Conservation (phyloP, 2,113 vertebrate genomes). For the Cepphus grylle region DNA sequence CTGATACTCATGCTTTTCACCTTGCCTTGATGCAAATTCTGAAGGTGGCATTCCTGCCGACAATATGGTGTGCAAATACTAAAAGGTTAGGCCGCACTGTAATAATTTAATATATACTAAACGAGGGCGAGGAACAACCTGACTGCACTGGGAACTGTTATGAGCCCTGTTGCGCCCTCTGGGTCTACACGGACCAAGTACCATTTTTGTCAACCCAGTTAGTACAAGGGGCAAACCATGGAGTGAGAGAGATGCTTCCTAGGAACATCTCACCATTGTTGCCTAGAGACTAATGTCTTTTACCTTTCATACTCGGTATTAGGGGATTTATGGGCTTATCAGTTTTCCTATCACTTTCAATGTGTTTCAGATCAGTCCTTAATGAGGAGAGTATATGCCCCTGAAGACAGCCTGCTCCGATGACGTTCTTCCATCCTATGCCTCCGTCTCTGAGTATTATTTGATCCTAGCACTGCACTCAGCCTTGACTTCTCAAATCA, state of each 20-base stretch:
- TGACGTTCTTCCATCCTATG: not conserved
- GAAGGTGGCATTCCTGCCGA: not conserved
- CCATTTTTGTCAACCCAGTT: not conserved
- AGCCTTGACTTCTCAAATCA: not conserved
- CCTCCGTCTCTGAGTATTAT: not conserved
- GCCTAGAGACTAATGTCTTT: not conserved
- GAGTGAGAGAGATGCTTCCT: not conserved
- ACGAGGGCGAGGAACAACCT: not conserved
- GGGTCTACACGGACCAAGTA: not conserved
- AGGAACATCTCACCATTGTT: not conserved
- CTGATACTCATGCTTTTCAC: not conserved
- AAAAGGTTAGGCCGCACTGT: not conserved
- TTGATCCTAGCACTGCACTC: not conserved
- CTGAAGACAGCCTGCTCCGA: not conserved
- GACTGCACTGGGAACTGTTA: not conserved
- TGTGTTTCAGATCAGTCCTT: not conserved
- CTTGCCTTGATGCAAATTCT: not conserved
- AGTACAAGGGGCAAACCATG: not conserved
- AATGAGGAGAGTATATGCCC: not conserved
- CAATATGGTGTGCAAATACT: not conserved
- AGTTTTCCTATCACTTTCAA: not conserved
- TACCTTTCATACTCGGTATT: not conserved
- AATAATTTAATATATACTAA: not conserved
- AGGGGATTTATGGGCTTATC: not conserved
- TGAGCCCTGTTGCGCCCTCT: fast-evolving